Base-by-base conservation (phyloP, 2,888 invertebrate genomes). In the Lomographa bimaculata region DNA sequence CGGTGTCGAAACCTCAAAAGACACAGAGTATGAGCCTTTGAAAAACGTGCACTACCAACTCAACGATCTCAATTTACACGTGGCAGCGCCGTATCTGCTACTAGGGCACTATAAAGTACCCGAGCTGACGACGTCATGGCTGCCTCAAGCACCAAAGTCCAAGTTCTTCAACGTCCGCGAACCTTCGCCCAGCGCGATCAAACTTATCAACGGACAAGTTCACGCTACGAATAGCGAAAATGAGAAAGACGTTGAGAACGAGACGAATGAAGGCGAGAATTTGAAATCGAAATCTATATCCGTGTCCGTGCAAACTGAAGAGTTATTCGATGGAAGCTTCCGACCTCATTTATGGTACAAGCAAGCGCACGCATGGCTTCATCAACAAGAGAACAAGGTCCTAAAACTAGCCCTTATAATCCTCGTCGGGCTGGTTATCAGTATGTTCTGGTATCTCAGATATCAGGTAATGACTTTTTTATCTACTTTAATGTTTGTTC, bases 401-500 rank as follows among this genome's bases (percentile, higher is more conserved):
- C 75, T 95, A 1, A 95, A 95, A 74, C 85, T 95, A 24, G 90
- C 92, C 8, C 72, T 95, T 1, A 92, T 94, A 16, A 90, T 94
- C 35, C 81, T 94, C 26, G 89, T 92, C 14, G 92, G 94, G 26
- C 89, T 93, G 46, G 92, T 95, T 38, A 87, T 94, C 42, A 90
- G 92, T 8, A 92, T 95, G 92, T 93, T 94, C 69, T 94, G 93
- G 93, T 95, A 95, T 68, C 90, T 94, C 20, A 91, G 93, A 64
- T 91, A 92, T 74, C 93, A 94, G 81, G 94, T 93, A 68, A 84
- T 36, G 7, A 33, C 16, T 6, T 28, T 36, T 27, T 19, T 28
- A 30, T 38, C 26, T 14, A 12, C 18, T 2, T 26, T 10, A n/a
- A n/a, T 12, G n/a, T 4, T 7, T 14, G 16, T 28, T 17, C 7